Evolutionary conservation across 2,888 invertebrate genomes (phyloP).

Genomic region (Saturnia japonica): DNA sequence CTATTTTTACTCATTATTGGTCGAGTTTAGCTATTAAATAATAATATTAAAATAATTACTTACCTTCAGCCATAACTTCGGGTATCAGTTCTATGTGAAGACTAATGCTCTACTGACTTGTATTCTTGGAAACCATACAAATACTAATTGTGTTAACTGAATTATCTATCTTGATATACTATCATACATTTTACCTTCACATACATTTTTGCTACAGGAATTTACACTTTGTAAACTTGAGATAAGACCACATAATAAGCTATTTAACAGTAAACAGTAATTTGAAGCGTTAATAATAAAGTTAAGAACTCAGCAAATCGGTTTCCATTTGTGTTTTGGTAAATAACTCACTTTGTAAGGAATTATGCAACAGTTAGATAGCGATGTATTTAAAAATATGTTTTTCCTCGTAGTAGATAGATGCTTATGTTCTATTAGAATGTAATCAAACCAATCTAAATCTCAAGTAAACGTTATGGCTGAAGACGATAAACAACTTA

Average conservation of each 20-base stretch:
- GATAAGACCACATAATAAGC: neutral
- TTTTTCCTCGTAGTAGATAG: too few relatives aligned
- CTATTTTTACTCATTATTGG: too few relatives aligned
- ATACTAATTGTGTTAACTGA: conserved; percentile 19
- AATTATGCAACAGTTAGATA: neutral
- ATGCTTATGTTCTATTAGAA: too few relatives aligned
- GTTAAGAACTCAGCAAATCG: neutral
- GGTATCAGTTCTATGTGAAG: neutral
- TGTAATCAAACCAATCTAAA: too few relatives aligned
- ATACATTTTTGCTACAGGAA: neutral
- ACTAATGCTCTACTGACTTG: conserved; percentile 12
- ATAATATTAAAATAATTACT: neutral
- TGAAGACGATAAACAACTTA: too few relatives aligned
- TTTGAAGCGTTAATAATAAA: neutral
- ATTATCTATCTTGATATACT: conserved; percentile 15
- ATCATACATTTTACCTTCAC: neutral
- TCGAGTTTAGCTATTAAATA: too few relatives aligned
- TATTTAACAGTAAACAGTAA: neutral
- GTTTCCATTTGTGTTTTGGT: neutral
- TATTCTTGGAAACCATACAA: conserved; percentile 15
- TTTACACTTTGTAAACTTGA: neutral
- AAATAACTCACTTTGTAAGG: neutral
- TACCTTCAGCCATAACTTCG: conserved; percentile 16
- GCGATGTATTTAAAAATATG: too few relatives aligned
- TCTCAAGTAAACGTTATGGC: too few relatives aligned